Percentiles rank a stretch among this genome's conserved stretches.
Conservation (phyloP, 2,113 vertebrate species). For the Morone saxatilis region DNA sequence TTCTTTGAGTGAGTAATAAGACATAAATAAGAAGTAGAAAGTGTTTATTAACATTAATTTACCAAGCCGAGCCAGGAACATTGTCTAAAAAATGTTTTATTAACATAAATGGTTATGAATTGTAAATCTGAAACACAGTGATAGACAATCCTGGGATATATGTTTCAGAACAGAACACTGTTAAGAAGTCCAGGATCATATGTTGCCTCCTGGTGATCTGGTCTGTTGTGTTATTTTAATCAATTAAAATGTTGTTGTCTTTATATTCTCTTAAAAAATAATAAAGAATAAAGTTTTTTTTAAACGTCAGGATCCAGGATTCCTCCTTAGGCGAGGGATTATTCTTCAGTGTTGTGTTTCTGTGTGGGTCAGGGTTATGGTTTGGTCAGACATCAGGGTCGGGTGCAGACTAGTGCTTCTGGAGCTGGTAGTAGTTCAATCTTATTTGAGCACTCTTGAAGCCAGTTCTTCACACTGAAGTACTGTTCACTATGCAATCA, state of each 20-base stretch:
- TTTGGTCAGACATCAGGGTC: background rate
- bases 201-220: background rate
- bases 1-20: no score
- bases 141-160: no score
- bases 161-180: background rate
- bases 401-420: background rate
- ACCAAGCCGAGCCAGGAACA: no score
- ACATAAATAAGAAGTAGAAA: no score
- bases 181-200: background rate
- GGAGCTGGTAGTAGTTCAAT: background rate
- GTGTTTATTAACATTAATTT: no score
- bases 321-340: background rate
- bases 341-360: background rate
- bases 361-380: background rate
- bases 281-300: background rate
- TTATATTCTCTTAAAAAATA: background rate
- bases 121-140: no score
- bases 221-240: background rate
- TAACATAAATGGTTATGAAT: no score
- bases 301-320: background rate
- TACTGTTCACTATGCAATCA: conserved; percentile 15
- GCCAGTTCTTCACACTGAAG: conserved; percentile 6
- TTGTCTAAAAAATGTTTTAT: no score
- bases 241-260: background rate
- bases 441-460: background rate